Conservation (phyloP, 2,888 invertebrate species). For the Hipparchia sbordonii region DNA sequence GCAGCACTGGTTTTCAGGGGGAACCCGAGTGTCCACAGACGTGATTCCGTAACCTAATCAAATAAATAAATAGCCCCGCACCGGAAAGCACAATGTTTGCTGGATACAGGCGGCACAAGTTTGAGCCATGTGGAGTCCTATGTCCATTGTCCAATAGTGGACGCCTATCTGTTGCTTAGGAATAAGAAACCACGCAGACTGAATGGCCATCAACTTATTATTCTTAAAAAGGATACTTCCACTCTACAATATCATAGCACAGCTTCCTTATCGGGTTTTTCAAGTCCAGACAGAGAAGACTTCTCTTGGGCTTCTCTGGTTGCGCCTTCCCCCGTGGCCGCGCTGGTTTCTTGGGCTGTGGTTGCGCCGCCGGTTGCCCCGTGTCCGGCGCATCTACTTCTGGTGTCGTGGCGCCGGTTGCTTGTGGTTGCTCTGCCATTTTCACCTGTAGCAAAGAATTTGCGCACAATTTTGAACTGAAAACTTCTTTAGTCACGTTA, state of each 20-base stretch:
- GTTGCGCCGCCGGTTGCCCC: conserved; percentile 53
- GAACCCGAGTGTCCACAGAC: too few species aligned
- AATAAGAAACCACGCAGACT: background rate
- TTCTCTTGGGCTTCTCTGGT: conserved; percentile 94
- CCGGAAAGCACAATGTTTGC: too few species aligned
- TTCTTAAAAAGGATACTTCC: conserved; percentile 97
- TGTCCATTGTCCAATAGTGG: too few species aligned
- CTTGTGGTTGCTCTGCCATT: conserved; percentile 68
- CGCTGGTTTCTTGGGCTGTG: conserved; percentile 82
- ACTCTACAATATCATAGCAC: conserved; percentile 98
- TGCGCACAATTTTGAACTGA: background rate
- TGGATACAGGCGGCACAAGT: too few species aligned
- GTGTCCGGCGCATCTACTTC: conserved; percentile 62
- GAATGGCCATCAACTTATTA: background rate
- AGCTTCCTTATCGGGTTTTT: conserved; percentile 97
- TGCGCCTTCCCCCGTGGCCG: conserved; percentile 91
- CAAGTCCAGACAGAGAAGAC: conserved; percentile 94
- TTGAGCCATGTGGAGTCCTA: too few species aligned
- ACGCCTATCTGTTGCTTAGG: background rate
- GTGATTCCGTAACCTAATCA: too few species aligned
- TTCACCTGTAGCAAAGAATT: conserved; percentile 53
- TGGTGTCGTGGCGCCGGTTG: conserved; percentile 60
- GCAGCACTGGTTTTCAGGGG: too few species aligned
- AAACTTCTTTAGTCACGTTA: background rate
- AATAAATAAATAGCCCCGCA: too few species aligned